Base-by-base conservation (phyloP, 2,113 vertebrate genomes). In the Syngnathus typhle region DNA sequence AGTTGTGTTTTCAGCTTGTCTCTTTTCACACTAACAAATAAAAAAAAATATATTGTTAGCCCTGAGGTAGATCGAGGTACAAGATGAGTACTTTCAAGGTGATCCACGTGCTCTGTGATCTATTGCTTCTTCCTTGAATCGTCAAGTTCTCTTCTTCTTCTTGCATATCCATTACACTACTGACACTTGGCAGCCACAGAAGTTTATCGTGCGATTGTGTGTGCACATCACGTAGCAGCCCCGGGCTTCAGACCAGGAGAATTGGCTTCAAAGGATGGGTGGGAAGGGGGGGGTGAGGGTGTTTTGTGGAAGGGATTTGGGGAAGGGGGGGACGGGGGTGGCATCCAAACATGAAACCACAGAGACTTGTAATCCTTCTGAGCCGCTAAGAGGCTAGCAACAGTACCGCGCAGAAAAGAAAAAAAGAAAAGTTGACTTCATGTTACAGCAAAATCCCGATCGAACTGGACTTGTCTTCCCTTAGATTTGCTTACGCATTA, bases 301-400 rank as follows among this genome's bases (percentile, higher is more conserved):
- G 19, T 52, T 21, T 2, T 52, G 49, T 23, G 9, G 27, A 32
- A 32, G 54, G 27, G 27, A 16, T 36, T 58, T 23, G 11, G 13
- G 21, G 54, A 19, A 3, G 55, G 55, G 4, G 4, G 27, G 23
- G 27, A 13, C 5, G 6, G 27, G 23, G 55, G 13, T 16, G 27
- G 55, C 55, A 58, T 58, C 55, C 55, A 58, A 36, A 58, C 13
- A 58, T 16, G 55, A 36, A 58, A 58, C 32, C 55, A 27, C 21
- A 27, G 55, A 36, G 55, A 18, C 55, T 32, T 58, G 27, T 58
- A 58, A 58, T 58, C 55, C 55, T 58, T 58, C 27, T 58, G 55
- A 18, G 55, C 7, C 16, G 27, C 55, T 7, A 32, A 56, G 23
- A 32, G 54, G 54, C 54, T 56, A 27, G 37, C 27, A 7, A 16